phyloP scores from a whole-genome alignment of 2,113 vertebrate genomes.

The Nettapus auritus region DNA sequence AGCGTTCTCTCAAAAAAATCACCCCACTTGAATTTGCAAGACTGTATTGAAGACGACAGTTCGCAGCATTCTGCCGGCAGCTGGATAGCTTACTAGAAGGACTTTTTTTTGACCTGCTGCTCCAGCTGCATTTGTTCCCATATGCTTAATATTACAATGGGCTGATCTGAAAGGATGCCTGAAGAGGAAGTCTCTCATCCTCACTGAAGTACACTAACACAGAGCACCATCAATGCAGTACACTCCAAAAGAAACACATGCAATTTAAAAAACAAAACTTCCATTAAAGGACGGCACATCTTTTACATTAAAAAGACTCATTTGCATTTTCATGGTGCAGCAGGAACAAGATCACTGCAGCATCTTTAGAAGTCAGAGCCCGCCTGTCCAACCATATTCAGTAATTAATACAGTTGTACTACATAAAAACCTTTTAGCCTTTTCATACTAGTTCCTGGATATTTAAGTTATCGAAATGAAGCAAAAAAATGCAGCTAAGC shows the following conservation, averaged over 20 bases:
- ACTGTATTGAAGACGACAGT: neutral
- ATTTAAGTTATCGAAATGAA: neutral
- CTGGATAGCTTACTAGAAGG: neutral
- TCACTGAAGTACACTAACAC: neutral
- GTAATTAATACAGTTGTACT: neutral
- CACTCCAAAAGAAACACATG: neutral
- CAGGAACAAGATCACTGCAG: neutral
- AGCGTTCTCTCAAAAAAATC: neutral
- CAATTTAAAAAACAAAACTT: neutral
- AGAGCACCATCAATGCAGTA: neutral
- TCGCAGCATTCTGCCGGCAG: neutral
- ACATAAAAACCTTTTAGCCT: neutral
- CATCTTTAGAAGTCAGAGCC: neutral
- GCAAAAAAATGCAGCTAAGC: neutral
- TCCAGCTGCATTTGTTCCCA: neutral
- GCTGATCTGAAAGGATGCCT: neutral
- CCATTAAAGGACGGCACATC: neutral
- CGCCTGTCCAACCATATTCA: neutral
- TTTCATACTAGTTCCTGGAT: neutral
- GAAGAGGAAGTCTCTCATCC: neutral
- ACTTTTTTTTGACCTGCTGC: neutral
- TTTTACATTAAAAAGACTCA: neutral
- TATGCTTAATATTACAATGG: neutral
- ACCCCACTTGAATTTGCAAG: neutral
- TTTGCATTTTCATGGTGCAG: conserved; percentile 4